Evolutionary conservation across 2,797 vertebrate genomes (phyloP).

Genomic region (Pangasius mekongensis): DNA sequence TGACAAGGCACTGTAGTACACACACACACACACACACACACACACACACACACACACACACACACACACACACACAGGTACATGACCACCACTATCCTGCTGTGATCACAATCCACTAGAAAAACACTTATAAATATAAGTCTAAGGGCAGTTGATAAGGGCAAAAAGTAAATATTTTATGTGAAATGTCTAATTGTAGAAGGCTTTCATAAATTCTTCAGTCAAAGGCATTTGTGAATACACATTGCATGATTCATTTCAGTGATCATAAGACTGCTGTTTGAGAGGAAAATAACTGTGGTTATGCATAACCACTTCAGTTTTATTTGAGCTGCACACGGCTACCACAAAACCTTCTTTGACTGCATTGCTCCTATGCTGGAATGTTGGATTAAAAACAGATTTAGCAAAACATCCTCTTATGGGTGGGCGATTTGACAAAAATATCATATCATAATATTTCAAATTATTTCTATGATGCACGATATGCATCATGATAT

Average conservation of each 20-base stretch:
- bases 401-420: background rate
- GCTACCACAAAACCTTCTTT: background rate
- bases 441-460: no score
- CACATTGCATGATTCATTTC: background rate
- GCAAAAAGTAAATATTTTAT: background rate
- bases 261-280: background rate
- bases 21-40: slow-evolving; percentile 25
- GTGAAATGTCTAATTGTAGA: background rate
- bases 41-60: slow-evolving; percentile 23
- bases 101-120: slow-evolving; percentile 24
- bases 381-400: background rate
- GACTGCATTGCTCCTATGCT: background rate
- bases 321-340: background rate
- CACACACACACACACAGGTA: slow-evolving; percentile 9
- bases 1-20: slow-evolving; percentile 88
- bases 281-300: slow-evolving; percentile 2
- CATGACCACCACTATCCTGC: slow-evolving; percentile 23
- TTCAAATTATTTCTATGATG: background rate
- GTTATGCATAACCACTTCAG: background rate
- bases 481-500: background rate
- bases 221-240: background rate
- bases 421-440: no score
- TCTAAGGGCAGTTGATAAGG: background rate
- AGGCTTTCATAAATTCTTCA: background rate
- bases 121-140: background rate